Evolutionary conservation across 2,797 vertebrate species (phyloP).

Genomic region (Perodicticus potto): DNA sequence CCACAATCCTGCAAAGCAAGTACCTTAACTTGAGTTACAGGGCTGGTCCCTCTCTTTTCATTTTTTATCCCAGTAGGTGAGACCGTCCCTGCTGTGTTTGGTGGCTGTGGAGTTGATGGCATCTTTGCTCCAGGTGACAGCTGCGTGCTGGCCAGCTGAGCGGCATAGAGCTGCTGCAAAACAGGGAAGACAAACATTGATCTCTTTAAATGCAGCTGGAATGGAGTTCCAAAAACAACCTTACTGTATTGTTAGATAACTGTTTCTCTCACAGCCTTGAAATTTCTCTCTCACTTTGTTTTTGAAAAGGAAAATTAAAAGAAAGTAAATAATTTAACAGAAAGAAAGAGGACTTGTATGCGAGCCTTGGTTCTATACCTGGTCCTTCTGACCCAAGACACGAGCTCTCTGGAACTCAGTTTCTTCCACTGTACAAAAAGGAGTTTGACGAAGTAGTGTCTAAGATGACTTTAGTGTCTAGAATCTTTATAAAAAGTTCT

Average conservation of each 20-base stretch:
- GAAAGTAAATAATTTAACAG: constrained; percentile 30
- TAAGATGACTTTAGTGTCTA: not conserved
- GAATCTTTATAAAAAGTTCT: not conserved
- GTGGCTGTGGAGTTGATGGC: constrained; percentile 96
- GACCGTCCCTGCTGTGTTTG: constrained; percentile 94
- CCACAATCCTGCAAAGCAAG: constrained; percentile 77
- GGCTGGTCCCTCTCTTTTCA: constrained; percentile 98
- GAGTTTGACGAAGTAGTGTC: constrained; percentile 3
- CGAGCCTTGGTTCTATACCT: not conserved
- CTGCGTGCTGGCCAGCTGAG: constrained; percentile 99
- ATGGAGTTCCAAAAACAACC: constrained; percentile 47
- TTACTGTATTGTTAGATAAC: constrained; percentile 70
- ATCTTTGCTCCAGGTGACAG: constrained; percentile 99
- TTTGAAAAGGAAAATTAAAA: constrained; percentile 54
- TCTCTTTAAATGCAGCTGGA: constrained; percentile 70
- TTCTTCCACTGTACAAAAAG: not conserved
- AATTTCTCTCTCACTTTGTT: constrained; percentile 58
- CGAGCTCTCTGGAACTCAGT: not conserved
- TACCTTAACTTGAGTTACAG: constrained; percentile 99
- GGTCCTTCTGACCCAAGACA: not conserved
- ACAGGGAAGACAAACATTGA: constrained; percentile 82
- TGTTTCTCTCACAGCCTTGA: constrained; percentile 64
- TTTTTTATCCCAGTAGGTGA: constrained; percentile 98
- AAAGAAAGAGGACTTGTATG: not conserved
- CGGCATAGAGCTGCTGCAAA: constrained; percentile 98